A percentile compares a stretch with the other conserved stretches of the same genome.
Evolutionary conservation across 2,888 invertebrate species (phyloP).

Genomic region (Smittia sp.): DNA sequence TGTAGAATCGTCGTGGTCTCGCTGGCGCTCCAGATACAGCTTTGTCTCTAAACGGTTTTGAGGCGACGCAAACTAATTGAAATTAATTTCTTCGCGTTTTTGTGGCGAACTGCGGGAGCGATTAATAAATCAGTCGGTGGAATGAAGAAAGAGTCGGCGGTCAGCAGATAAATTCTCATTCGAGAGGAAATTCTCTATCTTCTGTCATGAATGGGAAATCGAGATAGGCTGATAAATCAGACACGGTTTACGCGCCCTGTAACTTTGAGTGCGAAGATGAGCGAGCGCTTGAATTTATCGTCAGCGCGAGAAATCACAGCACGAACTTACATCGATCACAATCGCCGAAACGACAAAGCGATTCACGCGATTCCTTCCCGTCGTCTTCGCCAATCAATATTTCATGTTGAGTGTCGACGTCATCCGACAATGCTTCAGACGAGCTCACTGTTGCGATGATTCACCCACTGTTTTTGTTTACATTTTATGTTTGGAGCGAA

Average conservation of each 20-base stretch:
- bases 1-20: neutral
- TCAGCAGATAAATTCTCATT: too few relatives aligned
- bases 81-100: conserved; percentile 22
- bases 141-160: too few relatives aligned
- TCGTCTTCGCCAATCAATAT: conserved; percentile 11
- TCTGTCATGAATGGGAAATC: too few relatives aligned
- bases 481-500: neutral
- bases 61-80: conserved; percentile 19
- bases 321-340: too few relatives aligned
- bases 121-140: too few relatives aligned
- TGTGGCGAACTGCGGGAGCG: neutral
- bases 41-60: neutral
- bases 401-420: neutral
- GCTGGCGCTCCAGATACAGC: neutral
- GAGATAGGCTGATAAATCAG: too few relatives aligned
- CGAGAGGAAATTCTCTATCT: too few relatives aligned
- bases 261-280: too few relatives aligned
- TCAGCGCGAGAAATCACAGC: too few relatives aligned
- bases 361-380: neutral
- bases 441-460: neutral
- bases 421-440: conserved; percentile 17
- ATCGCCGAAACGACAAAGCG: neutral
- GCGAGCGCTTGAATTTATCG: too few relatives aligned
- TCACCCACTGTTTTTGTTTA: conserved; percentile 22
- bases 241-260: too few relatives aligned